A percentile compares a stretch with the other conserved stretches of the same genome.
phyloP scores from a whole-genome alignment of 1,140 invertebrate genomes.

The Phymastichus coffea region DNA sequence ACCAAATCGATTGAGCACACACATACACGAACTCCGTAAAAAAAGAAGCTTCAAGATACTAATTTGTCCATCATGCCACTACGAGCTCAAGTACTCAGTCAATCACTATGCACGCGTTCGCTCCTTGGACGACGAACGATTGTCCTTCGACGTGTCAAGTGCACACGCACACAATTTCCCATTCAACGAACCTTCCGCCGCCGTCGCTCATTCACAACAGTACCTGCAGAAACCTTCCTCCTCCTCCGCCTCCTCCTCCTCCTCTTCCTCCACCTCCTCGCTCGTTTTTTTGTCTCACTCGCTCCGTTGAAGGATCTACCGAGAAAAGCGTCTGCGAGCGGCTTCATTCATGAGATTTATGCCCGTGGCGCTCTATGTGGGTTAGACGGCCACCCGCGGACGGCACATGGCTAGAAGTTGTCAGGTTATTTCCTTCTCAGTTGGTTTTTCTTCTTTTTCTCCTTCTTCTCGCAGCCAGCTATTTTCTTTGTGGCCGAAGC shows the following conservation, averaged over 20 bases:
- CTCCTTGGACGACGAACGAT: not conserved
- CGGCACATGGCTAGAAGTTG: not conserved
- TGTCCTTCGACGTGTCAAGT: no score
- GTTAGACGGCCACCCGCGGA: constrained; percentile 19
- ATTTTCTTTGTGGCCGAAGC: not conserved
- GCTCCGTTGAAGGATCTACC: constrained; percentile 16
- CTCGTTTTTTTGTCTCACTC: no score
- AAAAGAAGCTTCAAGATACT: no score
- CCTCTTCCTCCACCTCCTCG: not conserved
- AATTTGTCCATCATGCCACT: no score
- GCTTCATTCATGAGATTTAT: constrained; percentile 11
- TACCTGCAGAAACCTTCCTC: not conserved
- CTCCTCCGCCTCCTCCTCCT: no score
- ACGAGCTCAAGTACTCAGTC: no score
- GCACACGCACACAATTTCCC: constrained; percentile 9
- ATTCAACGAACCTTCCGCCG: not conserved
- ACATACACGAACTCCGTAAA: no score
- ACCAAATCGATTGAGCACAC: no score
- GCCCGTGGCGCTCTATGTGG: not conserved
- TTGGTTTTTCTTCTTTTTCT: not conserved
- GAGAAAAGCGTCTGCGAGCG: constrained; percentile 14
- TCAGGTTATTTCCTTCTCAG: not conserved
- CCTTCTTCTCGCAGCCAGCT: not conserved
- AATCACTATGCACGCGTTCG: not conserved
- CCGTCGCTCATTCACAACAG: not conserved